phyloP scores from a whole-genome alignment of 2,888 invertebrate genomes.

The Stegophylla sp. region DNA sequence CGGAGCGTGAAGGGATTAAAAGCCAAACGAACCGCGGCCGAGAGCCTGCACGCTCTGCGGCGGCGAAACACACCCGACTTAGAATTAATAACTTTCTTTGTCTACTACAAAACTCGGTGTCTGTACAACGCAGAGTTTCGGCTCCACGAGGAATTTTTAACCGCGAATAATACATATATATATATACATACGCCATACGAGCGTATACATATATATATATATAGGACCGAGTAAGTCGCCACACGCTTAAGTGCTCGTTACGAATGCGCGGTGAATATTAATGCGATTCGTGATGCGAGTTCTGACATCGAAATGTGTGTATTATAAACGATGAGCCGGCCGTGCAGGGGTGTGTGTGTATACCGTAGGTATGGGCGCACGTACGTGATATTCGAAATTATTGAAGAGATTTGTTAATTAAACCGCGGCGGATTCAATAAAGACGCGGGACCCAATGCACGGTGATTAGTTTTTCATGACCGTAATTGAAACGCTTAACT shows the following conservation, averaged over 20 bases:
- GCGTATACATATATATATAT: no score
- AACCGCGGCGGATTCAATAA: conserved; percentile 23
- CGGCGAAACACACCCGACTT: background rate
- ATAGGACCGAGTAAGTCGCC: conserved; percentile 17
- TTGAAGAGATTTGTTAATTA: conserved; percentile 40
- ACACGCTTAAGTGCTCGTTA: conserved; percentile 48
- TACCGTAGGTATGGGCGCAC: no score
- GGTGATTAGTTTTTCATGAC: conserved; percentile 13
- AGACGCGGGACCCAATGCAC: background rate
- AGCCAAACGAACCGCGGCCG: conserved; percentile 12
- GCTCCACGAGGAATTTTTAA: conserved; percentile 29
- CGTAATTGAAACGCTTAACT: background rate
- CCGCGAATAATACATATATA: no score
- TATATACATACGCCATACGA: no score
- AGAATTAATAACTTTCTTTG: conserved; percentile 41
- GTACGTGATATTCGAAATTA: background rate
- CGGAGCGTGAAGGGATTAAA: conserved; percentile 4
- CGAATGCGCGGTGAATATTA: conserved; percentile 51
- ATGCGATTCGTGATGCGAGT: conserved; percentile 25
- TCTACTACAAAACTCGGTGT: background rate
- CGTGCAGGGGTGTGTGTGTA: background rate
- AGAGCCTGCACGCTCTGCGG: background rate
- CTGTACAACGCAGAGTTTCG: background rate
- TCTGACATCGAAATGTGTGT: background rate
- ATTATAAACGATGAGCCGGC: background rate